phyloP scores from a whole-genome alignment of 2,797 vertebrate species.

The Limosa lapponica region DNA sequence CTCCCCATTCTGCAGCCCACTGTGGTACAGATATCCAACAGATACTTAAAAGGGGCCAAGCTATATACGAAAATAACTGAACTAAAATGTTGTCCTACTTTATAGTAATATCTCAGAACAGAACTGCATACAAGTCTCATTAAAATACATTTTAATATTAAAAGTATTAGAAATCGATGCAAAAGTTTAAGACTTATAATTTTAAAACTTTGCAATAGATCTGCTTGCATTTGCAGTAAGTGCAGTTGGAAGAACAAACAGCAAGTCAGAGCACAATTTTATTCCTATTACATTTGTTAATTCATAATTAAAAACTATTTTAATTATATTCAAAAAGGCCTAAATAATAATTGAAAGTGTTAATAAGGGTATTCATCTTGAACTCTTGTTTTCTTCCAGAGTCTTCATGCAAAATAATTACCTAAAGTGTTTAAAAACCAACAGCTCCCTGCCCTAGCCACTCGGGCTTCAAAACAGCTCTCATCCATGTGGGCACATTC shows the following conservation, averaged over 20 bases:
- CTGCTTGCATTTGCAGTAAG: neutral
- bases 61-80: neutral
- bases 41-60: neutral
- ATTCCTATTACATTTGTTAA: neutral
- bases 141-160: neutral
- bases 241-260: neutral
- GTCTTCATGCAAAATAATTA: neutral
- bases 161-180: neutral
- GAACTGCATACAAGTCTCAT: neutral
- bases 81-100: neutral
- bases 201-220: neutral
- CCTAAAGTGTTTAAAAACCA: neutral
- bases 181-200: neutral
- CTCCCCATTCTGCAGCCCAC: rapidly evolving
- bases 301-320: neutral
- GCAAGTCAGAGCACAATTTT: neutral
- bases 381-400: neutral
- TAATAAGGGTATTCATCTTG: neutral
- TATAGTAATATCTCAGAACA: neutral
- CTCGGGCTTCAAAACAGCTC: neutral
- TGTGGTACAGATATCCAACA: neutral
- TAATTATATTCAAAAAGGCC: neutral
- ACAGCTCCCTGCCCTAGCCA: neutral
- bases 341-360: neutral
- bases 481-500: neutral